Conservation (phyloP, 2,113 vertebrate species). For the Lontra canadensis region DNA sequence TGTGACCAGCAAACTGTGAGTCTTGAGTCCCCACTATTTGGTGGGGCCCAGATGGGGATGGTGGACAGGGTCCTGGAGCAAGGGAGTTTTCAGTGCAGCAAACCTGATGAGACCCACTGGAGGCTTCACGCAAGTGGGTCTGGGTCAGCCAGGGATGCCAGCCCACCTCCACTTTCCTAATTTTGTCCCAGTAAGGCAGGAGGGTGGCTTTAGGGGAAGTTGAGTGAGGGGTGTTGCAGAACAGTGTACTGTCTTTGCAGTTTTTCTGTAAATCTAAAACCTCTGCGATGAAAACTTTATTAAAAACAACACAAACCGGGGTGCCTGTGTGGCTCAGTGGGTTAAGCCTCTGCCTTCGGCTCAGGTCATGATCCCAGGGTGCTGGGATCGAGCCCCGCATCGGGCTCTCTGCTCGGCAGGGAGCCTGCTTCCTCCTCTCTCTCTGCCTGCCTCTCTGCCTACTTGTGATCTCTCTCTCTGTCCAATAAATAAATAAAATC, state of each 20-base stretch:
- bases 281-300: not conserved
- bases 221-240: not conserved
- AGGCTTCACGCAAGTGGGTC: too few species aligned
- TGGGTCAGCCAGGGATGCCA: not conserved
- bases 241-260: not conserved
- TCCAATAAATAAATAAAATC: too few species aligned
- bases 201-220: not conserved
- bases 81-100: rapidly evolving
- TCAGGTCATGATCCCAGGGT: too few species aligned
- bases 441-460: too few species aligned
- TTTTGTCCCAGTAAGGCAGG: not conserved
- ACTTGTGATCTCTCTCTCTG: too few species aligned
- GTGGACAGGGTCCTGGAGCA: not conserved
- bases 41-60: not conserved
- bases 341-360: too few species aligned
- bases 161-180: not conserved
- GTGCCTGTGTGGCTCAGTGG: too few species aligned
- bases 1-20: not conserved
- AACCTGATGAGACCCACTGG: not conserved
- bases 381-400: too few species aligned
- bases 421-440: too few species aligned
- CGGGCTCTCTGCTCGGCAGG: too few species aligned
- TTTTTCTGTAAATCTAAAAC: not conserved
- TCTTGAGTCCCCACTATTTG: too few species aligned
- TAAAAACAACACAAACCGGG: not conserved